Conservation (phyloP, 2,113 vertebrate species). For the Macquaria ambigua region DNA sequence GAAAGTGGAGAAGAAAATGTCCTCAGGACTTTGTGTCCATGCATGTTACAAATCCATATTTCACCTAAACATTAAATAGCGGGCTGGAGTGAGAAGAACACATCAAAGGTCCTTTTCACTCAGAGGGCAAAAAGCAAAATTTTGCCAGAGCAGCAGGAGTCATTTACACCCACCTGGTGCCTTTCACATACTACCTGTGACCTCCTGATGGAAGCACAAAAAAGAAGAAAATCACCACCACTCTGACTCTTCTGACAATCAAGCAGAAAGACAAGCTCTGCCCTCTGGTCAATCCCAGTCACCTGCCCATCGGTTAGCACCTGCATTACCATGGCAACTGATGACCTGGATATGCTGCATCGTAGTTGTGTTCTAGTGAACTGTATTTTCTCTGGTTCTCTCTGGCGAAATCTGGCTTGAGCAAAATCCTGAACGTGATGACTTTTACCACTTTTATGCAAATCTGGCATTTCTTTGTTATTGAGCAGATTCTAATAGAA, state of each 20-base stretch:
- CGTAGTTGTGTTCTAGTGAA: not conserved
- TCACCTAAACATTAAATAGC: not conserved
- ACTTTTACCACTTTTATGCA: not conserved
- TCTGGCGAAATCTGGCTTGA: not conserved
- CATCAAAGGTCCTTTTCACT: not conserved
- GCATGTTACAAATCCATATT: not conserved
- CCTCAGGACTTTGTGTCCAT: not conserved
- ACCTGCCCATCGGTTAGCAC: slow-evolving; percentile 23
- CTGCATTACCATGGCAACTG: slow-evolving; percentile 51
- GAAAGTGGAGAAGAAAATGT: not conserved
- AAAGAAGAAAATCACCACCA: not conserved
- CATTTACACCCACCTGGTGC: slow-evolving; percentile 19
- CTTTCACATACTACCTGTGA: not conserved
- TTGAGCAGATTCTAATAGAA: not conserved
- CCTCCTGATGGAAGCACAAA: not conserved
- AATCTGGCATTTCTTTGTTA: not conserved
- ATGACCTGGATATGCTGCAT: slow-evolving; percentile 8
- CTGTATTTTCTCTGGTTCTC: not conserved
- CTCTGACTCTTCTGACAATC: not conserved
- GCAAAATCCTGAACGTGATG: not conserved
- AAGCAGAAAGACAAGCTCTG: slow-evolving; percentile 14
- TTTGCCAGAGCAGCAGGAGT: not conserved
- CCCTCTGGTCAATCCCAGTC: slow-evolving; percentile 4
- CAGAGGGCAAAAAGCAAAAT: not conserved
- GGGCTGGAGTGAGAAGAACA: not conserved